phyloP scores from a whole-genome alignment of 2,797 vertebrate genomes.

The Neostethus bicornis region DNA sequence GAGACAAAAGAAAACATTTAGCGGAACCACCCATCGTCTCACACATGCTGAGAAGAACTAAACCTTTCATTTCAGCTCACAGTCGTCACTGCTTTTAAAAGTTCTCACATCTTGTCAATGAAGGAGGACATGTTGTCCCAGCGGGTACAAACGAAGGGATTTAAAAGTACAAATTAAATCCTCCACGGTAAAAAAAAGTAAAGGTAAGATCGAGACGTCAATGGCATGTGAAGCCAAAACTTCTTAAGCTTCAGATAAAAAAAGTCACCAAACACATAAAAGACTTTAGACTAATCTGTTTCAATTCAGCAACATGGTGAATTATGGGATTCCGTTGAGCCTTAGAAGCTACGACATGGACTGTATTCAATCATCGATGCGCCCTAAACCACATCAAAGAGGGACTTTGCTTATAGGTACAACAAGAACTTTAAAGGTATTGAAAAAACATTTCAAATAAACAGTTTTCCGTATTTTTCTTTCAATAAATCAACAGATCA shows the following conservation, averaged over 20 bases:
- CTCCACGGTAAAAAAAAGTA: not conserved
- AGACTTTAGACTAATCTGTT: conserved; percentile 29
- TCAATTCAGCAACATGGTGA: conserved; percentile 8
- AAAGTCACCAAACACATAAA: conserved; percentile 1
- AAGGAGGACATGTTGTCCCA: not conserved
- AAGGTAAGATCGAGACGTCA: not conserved
- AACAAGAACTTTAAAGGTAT: conserved; percentile 1
- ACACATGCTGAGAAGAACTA: conserved; percentile 16
- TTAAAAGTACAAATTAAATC: not conserved
- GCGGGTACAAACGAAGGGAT: not conserved
- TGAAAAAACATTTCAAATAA: not conserved
- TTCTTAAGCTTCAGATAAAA: not conserved
- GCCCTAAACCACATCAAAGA: conserved; percentile 14
- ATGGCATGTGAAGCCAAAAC: not conserved
- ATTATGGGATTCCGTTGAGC: conserved; percentile 9
- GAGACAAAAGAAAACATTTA: conserved; percentile 35
- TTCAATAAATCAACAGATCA: not conserved
- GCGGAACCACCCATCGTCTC: conserved; percentile 31
- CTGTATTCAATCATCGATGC: conserved; percentile 18
- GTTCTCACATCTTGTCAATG: conserved; percentile 3
- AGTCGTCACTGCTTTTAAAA: not conserved
- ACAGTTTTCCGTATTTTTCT: not conserved
- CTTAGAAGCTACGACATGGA: not conserved
- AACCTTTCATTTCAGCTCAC: conserved; percentile 18
- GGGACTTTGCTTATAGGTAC: conserved; percentile 1